These are phyloP conservation scores for Synergus laeviventris DNA, from an alignment of 2,888 invertebrate genomes.

Conservation along the genomic window DNA sequence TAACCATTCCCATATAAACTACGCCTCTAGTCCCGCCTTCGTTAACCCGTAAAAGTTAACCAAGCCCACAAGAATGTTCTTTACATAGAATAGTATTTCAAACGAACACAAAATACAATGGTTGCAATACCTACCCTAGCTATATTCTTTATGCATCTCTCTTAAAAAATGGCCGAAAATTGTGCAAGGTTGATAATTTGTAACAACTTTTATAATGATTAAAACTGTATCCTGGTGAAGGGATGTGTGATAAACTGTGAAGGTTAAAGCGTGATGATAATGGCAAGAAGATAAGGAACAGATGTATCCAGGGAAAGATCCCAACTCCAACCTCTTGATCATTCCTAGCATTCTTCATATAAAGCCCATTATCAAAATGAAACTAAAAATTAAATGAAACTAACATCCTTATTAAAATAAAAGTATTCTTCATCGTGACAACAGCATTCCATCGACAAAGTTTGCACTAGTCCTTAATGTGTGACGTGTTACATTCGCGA, in stretches of 20 bases:
- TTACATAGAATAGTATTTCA: no score
- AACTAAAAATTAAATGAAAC: background rate
- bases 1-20: no score
- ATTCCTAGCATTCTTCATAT: constrained; percentile 26
- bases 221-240: background rate
- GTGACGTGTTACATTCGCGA: constrained; percentile 33
- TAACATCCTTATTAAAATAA: background rate
- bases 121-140: no score
- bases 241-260: background rate
- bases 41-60: no score
- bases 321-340: constrained; percentile 26
- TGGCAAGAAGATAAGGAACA: constrained; percentile 8
- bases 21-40: no score
- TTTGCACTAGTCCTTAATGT: constrained; percentile 23
- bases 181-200: background rate
- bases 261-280: constrained; percentile 17
- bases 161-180: background rate
- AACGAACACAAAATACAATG: no score
- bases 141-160: no score
- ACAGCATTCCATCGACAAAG: constrained; percentile 31
- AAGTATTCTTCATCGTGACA: background rate
- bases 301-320: background rate
- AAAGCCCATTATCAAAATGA: constrained; percentile 15
- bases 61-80: no score
- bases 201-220: background rate